Evolutionary conservation across 92 coral and sea anemone species (phyloP).

Genomic region (Epizoanthus ramosus): DNA sequence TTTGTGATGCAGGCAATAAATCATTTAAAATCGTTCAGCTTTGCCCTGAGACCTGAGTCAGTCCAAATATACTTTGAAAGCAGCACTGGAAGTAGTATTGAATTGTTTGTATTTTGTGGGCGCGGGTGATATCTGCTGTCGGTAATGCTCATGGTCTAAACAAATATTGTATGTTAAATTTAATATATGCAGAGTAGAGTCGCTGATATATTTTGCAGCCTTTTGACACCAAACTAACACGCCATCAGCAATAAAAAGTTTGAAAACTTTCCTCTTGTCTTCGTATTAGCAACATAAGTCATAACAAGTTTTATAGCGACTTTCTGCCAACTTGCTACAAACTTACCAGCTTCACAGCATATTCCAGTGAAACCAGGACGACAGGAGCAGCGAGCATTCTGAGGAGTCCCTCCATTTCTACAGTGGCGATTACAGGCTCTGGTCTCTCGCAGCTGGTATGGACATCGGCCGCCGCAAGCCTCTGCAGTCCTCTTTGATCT

Average conservation of each 20-base stretch:
- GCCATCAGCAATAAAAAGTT: not conserved
- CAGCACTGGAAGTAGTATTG: too few relatives aligned
- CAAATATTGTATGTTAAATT: too few relatives aligned
- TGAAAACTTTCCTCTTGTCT: not conserved
- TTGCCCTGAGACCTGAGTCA: too few relatives aligned
- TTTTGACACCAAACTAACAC: too few relatives aligned
- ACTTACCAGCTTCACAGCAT: constrained; percentile 77
- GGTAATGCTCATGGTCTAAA: too few relatives aligned
- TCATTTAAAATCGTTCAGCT: too few relatives aligned
- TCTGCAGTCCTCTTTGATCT: constrained; percentile 47
- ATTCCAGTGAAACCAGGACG: constrained; percentile 68
- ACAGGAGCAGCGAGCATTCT: constrained; percentile 53
- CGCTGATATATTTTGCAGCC: too few relatives aligned
- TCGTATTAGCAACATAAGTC: not conserved
- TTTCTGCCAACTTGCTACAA: not conserved
- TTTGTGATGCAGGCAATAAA: too few relatives aligned
- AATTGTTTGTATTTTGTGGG: too few relatives aligned
- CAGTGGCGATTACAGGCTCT: constrained; percentile 68
- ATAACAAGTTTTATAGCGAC: not conserved
- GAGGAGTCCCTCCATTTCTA: constrained; percentile 65
- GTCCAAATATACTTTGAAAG: too few relatives aligned
- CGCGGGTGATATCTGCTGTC: too few relatives aligned
- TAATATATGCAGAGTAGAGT: too few relatives aligned
- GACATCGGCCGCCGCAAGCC: constrained; percentile 69
- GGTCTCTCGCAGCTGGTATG: constrained; percentile 55